Evolutionary conservation across 1,140 invertebrate species (phyloP), one percentile per base, ranked within the genome.

Genomic region (Papilio polytes): DNA sequence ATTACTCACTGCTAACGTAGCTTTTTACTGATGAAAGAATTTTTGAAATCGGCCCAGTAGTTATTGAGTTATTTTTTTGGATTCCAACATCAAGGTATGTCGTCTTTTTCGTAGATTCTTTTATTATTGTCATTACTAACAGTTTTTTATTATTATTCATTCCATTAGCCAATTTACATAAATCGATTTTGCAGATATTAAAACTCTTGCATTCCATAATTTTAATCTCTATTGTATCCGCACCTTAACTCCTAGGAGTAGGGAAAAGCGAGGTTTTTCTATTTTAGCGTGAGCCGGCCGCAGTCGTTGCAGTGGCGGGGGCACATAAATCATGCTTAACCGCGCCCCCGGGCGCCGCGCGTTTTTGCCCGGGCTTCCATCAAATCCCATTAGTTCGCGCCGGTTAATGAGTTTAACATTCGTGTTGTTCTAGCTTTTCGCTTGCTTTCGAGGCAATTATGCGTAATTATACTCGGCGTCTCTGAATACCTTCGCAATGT

Each of bases 321-420:
- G 72, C 78, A 82, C 82, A 88, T 89, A 87, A 89, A 90, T 89
- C 87, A 88, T 87, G 82, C 82, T 86, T 84, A 84, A 86, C 83
- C 82, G 82, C 78, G 81, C 81, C 83, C 82, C 80, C 80, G 83
- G 85, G 87, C 83, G 84, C 84, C 81, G 83, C 81, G 83, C 80
- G 85, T 88, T 88, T 91, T 90, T 86, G 80, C 85, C 63, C 74
- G 79, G 74, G 51, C 82, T 86, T 84, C 85, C 87, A 90, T 90
- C 85, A 89, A 89, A 90, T 83, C 86, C 85, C 84, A 89, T 90
- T 90, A 90, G 84, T 86, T 85, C 81, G 81, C 81, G 56, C 77
- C 83, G 80, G 85, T 83, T 88, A 88, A 89, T 88, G 86, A 89
- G 88, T 88, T 84, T 79, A 85, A 82, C 85, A 80, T 88, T 89